These are phyloP conservation scores for Acanthosepion lycidas DNA, from an alignment of 2,888 invertebrate genomes.

Conservation along the genomic window DNA sequence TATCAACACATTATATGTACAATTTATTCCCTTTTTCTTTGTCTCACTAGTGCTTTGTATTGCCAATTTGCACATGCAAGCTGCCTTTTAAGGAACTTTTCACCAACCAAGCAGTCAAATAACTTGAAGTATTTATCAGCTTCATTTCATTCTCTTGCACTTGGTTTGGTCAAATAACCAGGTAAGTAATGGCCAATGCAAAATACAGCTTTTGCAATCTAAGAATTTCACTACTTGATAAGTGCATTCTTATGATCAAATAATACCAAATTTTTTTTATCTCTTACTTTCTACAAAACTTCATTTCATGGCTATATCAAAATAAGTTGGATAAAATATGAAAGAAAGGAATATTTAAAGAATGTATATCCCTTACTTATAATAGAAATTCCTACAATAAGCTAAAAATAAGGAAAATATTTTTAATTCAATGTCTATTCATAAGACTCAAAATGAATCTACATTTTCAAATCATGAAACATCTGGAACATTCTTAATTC, in stretches of 20 bases:
- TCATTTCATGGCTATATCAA: no score
- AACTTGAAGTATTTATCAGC: neutral
- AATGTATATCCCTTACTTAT: no score
- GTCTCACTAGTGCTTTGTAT: neutral
- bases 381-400: no score
- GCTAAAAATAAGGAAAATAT: no score
- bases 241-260: neutral
- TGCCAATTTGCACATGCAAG: neutral
- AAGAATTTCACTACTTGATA: neutral
- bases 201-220: neutral
- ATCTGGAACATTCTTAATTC: no score
- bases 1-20: neutral
- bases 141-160: neutral
- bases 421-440: no score
- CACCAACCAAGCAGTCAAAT: neutral
- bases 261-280: no score
- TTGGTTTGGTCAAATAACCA: neutral
- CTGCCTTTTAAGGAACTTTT: neutral
- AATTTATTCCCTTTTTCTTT: neutral
- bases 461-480: no score
- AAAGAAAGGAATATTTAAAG: no score
- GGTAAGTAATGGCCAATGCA: neutral
- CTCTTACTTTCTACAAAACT: no score
- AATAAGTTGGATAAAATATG: no score
- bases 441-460: no score